Evolutionary conservation across 2,888 invertebrate genomes (phyloP).

Genomic region (Caenorhabditis drosophilae): DNA sequence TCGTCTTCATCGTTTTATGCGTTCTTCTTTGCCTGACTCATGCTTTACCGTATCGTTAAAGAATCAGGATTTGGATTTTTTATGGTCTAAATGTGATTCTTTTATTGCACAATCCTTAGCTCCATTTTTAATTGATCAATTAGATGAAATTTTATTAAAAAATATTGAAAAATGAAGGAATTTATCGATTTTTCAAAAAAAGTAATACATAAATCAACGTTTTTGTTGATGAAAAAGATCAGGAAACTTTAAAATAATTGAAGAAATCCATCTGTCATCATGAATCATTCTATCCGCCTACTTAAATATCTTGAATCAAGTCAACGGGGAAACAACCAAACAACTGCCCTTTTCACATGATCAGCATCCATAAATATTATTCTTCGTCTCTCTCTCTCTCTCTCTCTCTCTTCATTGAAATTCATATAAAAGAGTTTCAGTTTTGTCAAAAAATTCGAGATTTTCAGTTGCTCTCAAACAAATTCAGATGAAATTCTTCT

Average conservation of each 20-base stretch:
- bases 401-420: not conserved
- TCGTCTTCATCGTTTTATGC: constrained; percentile 17
- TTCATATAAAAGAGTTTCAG: not conserved
- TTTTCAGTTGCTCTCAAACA: not conserved
- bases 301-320: not conserved
- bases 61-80: too few relatives aligned
- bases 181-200: too few relatives aligned
- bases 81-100: too few relatives aligned
- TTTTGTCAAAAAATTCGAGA: not conserved
- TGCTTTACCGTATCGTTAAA: not conserved
- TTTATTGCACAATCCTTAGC: not conserved
- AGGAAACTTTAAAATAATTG: too few relatives aligned
- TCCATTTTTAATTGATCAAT: not conserved
- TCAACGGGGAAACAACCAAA: not conserved
- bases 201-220: too few relatives aligned
- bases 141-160: too few relatives aligned
- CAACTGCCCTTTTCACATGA: not conserved
- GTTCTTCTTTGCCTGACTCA: not conserved
- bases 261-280: too few relatives aligned
- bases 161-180: too few relatives aligned
- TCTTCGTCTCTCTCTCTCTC: too few relatives aligned
- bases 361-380: not conserved
- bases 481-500: too few relatives aligned
- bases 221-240: too few relatives aligned
- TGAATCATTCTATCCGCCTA: too few relatives aligned